Evolutionary conservation across 2,888 invertebrate species (phyloP), one percentile per base, ranked within the genome.

Genomic region (Melanophora roralis): DNA sequence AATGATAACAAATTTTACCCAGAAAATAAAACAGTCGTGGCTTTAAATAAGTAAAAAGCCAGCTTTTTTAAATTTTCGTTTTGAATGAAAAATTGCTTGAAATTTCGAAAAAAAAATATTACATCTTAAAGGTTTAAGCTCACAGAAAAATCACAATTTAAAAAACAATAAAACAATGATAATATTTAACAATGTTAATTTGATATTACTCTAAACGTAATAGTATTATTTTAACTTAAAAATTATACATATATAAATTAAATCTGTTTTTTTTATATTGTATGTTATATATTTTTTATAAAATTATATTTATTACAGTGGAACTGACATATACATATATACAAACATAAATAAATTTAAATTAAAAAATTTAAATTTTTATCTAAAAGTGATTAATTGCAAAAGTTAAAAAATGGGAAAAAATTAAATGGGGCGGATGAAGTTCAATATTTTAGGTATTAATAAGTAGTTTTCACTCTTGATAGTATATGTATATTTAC

Each of bases 131-230:
- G 6, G 6, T 27, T 36, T 36, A 36, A 36, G 11, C 36, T 11
- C 8, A 55, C 40, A 43, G 32, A 67, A 38, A 27, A 49, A 49
- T 67, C 40, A 67, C 67, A 67, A 40, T 67, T 53, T 16, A 19
- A 43, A 65, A 43, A 38, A 6, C 40, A 55, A 23, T 11, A 11
- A n/a, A 21, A 55, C 55, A 55, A 68, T 32, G 53, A 32, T 53
- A n/a, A n/a, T n/a, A 34, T 34, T 36, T 68, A 36, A 14, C 57
- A 57, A n/a, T 14, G 11, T 36, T 45, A 45, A 47, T 12, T 55
- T 21, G 9, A 45, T 19, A 55, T 55, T 34, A 27, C 3, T 27
- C 6, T 27, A 27, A 27, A 27, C 27, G 6, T 27, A 27, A 27
- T 27, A 3, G 3, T 27, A 27, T 5, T 6, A 27, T 27, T 27